Percentiles rank a stretch among this genome's conserved stretches.
These are phyloP conservation scores for Lepus americanus DNA, from an alignment of 2,113 vertebrate species.

Conservation along the genomic window DNA sequence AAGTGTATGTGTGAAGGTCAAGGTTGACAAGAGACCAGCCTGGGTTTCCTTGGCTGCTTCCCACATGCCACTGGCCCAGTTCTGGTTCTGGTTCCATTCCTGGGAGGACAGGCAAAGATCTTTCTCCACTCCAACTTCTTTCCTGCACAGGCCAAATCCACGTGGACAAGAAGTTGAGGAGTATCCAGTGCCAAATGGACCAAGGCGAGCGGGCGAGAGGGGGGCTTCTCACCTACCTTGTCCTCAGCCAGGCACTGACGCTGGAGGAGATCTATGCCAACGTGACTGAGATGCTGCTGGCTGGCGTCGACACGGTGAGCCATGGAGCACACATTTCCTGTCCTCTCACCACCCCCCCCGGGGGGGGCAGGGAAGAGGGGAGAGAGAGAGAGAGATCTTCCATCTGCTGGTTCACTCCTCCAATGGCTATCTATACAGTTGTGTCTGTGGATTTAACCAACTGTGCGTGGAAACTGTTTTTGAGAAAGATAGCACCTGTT, in stretches of 20 bases:
- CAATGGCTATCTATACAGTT: no score
- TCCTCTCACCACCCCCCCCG: no score
- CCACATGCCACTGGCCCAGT: neutral
- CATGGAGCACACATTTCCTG: neutral
- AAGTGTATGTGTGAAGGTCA: neutral
- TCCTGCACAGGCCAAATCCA: slow-evolving; percentile 92
- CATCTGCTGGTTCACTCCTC: no score
- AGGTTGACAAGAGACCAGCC: no score
- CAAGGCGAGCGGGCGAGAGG: slow-evolving; percentile 89
- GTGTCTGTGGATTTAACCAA: neutral
- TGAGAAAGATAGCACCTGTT: neutral
- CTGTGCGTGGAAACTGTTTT: neutral
- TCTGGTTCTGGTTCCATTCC: no score
- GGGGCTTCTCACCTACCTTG: slow-evolving; percentile 93
- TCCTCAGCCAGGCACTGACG: slow-evolving; percentile 92
- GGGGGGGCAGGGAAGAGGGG: no score
- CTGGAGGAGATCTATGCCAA: slow-evolving; percentile 97
- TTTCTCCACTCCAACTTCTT: neutral
- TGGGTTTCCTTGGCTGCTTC: neutral
- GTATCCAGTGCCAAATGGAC: slow-evolving; percentile 89
- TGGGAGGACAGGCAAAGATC: neutral
- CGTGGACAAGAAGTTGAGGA: slow-evolving; percentile 90
- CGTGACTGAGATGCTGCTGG: slow-evolving; percentile 96
- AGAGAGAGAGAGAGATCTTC: no score
- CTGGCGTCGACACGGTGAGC: slow-evolving; percentile 95